Conservation (phyloP, 1,140 invertebrate species). For the Penaeus indicus region DNA sequence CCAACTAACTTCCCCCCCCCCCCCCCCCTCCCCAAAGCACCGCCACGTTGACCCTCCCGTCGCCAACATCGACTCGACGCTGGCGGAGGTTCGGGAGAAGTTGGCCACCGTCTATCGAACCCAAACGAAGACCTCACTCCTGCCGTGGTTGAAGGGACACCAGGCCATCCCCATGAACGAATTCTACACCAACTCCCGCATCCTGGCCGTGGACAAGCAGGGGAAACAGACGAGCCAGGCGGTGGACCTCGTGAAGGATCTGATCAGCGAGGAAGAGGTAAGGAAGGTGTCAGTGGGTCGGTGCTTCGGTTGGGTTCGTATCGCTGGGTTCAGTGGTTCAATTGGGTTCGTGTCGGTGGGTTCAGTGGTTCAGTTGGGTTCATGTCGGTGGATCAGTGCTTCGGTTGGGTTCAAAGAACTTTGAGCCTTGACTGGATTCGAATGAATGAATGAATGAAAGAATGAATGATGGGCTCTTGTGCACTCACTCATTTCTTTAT, state of each 20-base stretch:
- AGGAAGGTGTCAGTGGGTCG: neutral
- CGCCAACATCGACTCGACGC: neutral
- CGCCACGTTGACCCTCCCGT: neutral
- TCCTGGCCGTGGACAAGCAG: constrained; percentile 50
- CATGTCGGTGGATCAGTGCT: too few relatives aligned
- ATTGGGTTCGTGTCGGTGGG: too few relatives aligned
- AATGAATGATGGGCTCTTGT: too few relatives aligned
- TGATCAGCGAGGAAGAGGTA: constrained; percentile 38
- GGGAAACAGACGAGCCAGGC: constrained; percentile 27
- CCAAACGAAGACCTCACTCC: constrained; percentile 47
- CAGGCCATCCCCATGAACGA: constrained; percentile 50
- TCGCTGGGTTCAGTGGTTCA: too few relatives aligned
- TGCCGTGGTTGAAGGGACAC: constrained; percentile 51
- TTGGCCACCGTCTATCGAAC: constrained; percentile 40
- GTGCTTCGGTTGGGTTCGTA: too few relatives aligned
- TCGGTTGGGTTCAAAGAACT: too few relatives aligned
- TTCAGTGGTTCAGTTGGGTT: too few relatives aligned
- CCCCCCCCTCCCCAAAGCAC: neutral
- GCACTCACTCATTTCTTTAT: too few relatives aligned
- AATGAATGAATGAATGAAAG: too few relatives aligned
- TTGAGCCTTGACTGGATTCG: too few relatives aligned
- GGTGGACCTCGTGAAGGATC: constrained; percentile 30
- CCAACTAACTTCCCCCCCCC: neutral
- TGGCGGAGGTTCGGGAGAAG: constrained; percentile 44
- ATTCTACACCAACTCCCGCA: constrained; percentile 49